Base-by-base conservation (phyloP, 2,113 vertebrate species). In the Carettochelys insculpta region DNA sequence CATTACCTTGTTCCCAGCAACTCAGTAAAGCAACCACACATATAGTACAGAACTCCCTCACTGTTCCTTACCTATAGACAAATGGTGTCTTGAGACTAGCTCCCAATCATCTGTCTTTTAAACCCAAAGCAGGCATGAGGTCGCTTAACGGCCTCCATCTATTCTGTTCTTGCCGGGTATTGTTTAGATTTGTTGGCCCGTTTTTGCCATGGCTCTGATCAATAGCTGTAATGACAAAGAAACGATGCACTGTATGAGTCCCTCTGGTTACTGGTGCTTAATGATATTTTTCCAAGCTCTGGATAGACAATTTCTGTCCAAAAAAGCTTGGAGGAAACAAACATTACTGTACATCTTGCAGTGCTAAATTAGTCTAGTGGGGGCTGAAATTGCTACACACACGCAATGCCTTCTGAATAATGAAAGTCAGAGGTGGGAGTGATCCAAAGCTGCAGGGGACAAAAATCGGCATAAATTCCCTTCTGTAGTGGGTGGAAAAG, bases 281-380 rank as follows among this genome's bases (percentile, higher is more conserved):
- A 96, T 93, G 96, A 95, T 97, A n/a, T 95, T 95, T 45, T 97
- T 94, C 94, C 94, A 93, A 95, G 92, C 48, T 94, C 83, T 89
- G 89, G 82, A 92, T 75, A 75, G 41, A 75, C 38, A 25, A 75
- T 87, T 94, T 93, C 94, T 86, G 87, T 34, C n/a, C 88, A 92
- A 92, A 95, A 61, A 51, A 83, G 65, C 81, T 95, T 0, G 0
- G 87, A 92, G 83, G 92, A 92, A 94, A 90, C 41, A 87, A 95
- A 86, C 5, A 22, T 5, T 50, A 31, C 2, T 3, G 19, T n/a
- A 13, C 90, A 89, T 87, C 88, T 96, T 0, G 0, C 3, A 1
- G 58, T 82, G 73, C 61, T 77, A 86, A 52, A 92, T 92, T 76
- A 92, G 61, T 56, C 76, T 89, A 11, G 38, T 16, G 38, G 78